Base-by-base conservation (phyloP, 1,140 invertebrate species). In the Lamellibrachia luymesi region DNA sequence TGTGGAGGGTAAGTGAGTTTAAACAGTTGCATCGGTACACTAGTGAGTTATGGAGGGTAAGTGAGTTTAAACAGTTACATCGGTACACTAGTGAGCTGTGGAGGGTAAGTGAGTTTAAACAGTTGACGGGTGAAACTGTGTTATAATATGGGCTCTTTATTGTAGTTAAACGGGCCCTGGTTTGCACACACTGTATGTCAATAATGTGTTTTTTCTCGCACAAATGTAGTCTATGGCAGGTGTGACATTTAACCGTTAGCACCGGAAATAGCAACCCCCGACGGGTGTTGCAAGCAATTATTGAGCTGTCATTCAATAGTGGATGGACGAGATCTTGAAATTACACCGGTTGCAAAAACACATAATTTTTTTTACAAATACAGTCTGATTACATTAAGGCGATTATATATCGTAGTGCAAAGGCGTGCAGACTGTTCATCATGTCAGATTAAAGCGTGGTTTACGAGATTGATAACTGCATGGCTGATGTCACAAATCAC, bases 191-290 rank as follows among this genome's bases (percentile, higher is more conserved):
- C 38, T 38, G 38, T 38, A 38, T 38, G 38, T 38, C 38, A 38
- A 38, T 38, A 38, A 38, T 38, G 38, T 38, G 38, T 38, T 38
- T 56, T 56, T 13, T 56, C 52, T 80, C 4, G 64, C 64, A 80
- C 2, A 94, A 93, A 7, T 51, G 4, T 64, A 8, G 50, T 80
- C 64, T 89, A 38, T 7, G 2, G n/a, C 25, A 27, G 56, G 22
- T 91, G n/a, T 89, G 91, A 17, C 51, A 51, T n/a, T 49, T 80
- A 92, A 50, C 38, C 27, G 80, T 27, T n/a, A 64, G 17, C 49
- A 52, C 8, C 49, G 51, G 97, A 99, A 99, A 97, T 98, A 99
- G 97, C 98, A 99, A 97, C 98, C 99, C 97, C 98, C 98, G 95
- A 93, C 50, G 27, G 92, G 50, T 92, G 64, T 50, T 92, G 51